phyloP scores from a whole-genome alignment of 2,888 invertebrate species.

The Cosmorhoe ocellata region DNA sequence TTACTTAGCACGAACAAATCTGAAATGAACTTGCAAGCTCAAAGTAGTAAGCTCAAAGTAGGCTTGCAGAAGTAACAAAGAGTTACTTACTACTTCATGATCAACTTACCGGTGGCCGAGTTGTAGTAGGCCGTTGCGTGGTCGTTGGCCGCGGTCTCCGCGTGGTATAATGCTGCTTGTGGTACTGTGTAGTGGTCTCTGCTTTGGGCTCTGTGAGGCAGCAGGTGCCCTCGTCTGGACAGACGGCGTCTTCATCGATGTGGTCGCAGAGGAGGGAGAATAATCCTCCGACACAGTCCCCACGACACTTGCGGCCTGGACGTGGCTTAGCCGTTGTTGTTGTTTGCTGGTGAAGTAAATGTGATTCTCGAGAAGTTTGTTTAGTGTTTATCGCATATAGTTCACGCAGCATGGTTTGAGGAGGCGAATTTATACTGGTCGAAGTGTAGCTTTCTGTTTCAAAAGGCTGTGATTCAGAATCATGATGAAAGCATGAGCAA shows the following conservation, averaged over 20 bases:
- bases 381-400: too few species aligned
- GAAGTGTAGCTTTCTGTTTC: too few species aligned
- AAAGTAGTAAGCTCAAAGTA: too few species aligned
- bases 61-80: not conserved
- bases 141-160: conserved; percentile 56
- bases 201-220: conserved; percentile 86
- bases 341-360: conserved; percentile 52
- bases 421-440: too few species aligned
- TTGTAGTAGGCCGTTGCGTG: conserved; percentile 59
- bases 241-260: conserved; percentile 89
- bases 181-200: conserved; percentile 61
- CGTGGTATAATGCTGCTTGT: conserved; percentile 35
- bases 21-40: too few species aligned
- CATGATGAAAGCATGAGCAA: too few species aligned
- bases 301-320: conserved; percentile 84
- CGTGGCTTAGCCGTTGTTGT: conserved; percentile 59
- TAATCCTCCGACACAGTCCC: conserved; percentile 92
- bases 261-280: conserved; percentile 93
- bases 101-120: conserved; percentile 58
- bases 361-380: too few species aligned
- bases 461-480: too few species aligned
- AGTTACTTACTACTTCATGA: too few species aligned
- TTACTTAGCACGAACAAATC: too few species aligned
- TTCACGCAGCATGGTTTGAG: too few species aligned
- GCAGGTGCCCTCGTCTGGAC: conserved; percentile 89